Conservation (phyloP, 1,140 invertebrate species). For the Gonatopus flavifemur region DNA sequence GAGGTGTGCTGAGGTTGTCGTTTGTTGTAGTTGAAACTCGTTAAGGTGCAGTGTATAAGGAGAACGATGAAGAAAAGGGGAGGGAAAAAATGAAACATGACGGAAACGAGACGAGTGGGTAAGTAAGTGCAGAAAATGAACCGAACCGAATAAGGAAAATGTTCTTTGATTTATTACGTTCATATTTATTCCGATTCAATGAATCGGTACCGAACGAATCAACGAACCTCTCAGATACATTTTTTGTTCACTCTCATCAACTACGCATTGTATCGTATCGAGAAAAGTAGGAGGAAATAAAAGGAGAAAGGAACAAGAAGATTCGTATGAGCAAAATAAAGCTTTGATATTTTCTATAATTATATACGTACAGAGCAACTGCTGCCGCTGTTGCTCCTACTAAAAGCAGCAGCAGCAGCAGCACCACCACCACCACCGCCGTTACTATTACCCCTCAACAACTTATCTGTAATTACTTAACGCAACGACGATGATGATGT, state of each 20-base stretch:
- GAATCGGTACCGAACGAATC: slow-evolving; percentile 28
- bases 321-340: no score
- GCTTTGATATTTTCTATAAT: no score
- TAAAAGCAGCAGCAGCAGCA: no score
- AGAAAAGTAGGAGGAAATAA: background rate
- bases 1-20: no score
- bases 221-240: slow-evolving; percentile 18
- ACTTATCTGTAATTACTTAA: no score
- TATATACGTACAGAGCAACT: no score
- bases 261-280: slow-evolving; percentile 14
- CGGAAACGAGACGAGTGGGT: background rate
- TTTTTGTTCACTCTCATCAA: slow-evolving; percentile 13
- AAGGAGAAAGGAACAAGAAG: no score
- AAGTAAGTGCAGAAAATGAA: background rate
- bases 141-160: slow-evolving; percentile 10
- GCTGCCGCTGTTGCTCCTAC: no score
- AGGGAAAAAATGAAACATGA: background rate
- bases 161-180: slow-evolving; percentile 24
- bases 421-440: no score
- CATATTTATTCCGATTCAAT: slow-evolving; percentile 29
- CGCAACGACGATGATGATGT: no score
- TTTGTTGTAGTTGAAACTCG: slow-evolving; percentile 22
- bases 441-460: no score
- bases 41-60: slow-evolving; percentile 15
- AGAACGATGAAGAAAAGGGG: background rate